Conservation (phyloP, 2,888 invertebrate genomes). For the Diarsia brunnea region DNA sequence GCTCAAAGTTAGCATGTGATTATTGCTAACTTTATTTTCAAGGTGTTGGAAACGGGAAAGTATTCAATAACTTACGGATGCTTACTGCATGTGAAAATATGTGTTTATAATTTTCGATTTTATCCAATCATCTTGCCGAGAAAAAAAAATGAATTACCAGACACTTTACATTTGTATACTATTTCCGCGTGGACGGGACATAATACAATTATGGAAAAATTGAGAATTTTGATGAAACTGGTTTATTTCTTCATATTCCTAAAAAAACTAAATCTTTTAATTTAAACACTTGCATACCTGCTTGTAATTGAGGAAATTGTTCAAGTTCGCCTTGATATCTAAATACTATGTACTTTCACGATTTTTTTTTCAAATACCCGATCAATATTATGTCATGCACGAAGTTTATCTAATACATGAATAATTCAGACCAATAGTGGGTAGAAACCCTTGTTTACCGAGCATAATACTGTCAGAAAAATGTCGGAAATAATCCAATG, state of each 20-base stretch:
- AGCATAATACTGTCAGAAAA: constrained; percentile 1
- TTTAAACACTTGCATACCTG: background rate
- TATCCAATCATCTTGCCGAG: background rate
- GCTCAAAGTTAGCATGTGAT: background rate
- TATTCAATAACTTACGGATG: background rate
- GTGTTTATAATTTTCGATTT: background rate
- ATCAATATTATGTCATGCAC: constrained; percentile 12
- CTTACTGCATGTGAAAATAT: background rate
- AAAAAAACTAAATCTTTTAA: background rate
- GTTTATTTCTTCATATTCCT: background rate
- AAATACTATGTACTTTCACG: constrained; percentile 12
- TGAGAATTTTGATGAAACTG: constrained; percentile 8
- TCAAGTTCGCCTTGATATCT: constrained; percentile 33
- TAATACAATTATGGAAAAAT: background rate
- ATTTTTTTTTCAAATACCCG: background rate
- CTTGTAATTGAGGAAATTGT: constrained; percentile 32
- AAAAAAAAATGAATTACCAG: background rate
- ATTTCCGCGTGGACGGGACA: background rate
- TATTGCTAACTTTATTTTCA: background rate
- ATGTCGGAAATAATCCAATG: constrained; percentile 25
- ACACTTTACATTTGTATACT: background rate
- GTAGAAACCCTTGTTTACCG: background rate
- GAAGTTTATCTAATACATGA: background rate
- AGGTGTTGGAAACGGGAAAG: constrained; percentile 11
- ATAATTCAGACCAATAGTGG: background rate